Evolutionary conservation across 2,113 vertebrate species (phyloP).

Genomic region (Elaphurus davidianus): DNA sequence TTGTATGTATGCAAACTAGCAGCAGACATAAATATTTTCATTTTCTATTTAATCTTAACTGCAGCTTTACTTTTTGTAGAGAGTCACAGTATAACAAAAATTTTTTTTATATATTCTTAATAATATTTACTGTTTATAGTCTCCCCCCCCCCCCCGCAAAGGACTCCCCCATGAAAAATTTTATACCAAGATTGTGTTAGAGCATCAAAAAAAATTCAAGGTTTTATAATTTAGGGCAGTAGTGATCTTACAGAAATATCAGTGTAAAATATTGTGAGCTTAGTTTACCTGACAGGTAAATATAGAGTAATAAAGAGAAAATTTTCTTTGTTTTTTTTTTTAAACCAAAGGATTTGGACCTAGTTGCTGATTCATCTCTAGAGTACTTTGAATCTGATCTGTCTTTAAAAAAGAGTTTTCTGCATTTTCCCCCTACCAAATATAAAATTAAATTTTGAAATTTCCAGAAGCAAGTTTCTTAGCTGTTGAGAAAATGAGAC

Average conservation of each 20-base stretch:
- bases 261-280: background rate
- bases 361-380: background rate
- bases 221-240: background rate
- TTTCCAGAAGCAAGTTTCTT: background rate
- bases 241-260: background rate
- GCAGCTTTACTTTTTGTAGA: background rate
- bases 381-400: background rate
- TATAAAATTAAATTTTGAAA: slow-evolving; percentile 14
- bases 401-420: background rate
- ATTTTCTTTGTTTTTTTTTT: background rate
- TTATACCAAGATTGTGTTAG: background rate
- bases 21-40: slow-evolving; percentile 65
- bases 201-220: background rate
- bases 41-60: slow-evolving; percentile 44
- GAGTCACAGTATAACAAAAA: background rate
- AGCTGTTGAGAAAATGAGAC: background rate
- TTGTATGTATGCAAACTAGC: slow-evolving; percentile 45
- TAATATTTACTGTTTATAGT: background rate
- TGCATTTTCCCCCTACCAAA: background rate
- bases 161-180: background rate
- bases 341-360: background rate
- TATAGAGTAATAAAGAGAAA: background rate
- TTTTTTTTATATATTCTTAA: background rate
- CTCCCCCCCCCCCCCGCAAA: background rate
- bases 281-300: background rate